Evolutionary conservation across 2,113 vertebrate species (phyloP), one percentile per base, ranked within the genome.

Genomic region (Leiothrix lutea): DNA sequence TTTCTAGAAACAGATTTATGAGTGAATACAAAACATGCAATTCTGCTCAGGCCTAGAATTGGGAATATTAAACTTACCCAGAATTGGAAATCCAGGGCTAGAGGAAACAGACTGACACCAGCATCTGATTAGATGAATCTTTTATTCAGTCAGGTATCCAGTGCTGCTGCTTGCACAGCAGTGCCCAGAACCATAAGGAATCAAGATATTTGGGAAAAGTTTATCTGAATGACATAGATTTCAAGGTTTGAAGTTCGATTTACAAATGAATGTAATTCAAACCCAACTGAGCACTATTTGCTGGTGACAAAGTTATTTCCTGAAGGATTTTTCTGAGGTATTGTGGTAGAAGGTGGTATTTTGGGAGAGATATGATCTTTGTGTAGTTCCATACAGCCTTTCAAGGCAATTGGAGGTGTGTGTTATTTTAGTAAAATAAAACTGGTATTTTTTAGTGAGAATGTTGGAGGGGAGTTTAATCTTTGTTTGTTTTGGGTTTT

Each of bases 401-500:
- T 56, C 38, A 81, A 85, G 24, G 12, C 14, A 79, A 18, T 16
- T 35, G 40, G 14, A 88, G 6, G 3, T 54, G 2, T 70, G 7
- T 50, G 12, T 33, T 79, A 24, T 25, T n/a, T 48, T 57, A 36
- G 24, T 53, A 53, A 88, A 73, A 65, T 40, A 54, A 38, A 4
- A 33, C 24, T 60, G 29, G 0, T 3, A 24, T 57, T 57, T 35
- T 1, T 22, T 53, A 18, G 21, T 31, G 8, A n/a, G 38, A 53
- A 15, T 54, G 17, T 15, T 47, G 17, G 4, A 25, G 25, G 26
- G 11, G 7, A 0, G 1, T 3, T 21, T 61, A 19, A 19, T 61
- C 25, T 42, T 70, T 47, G 4, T 17, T 66, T 12, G 2, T 1
- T 57, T 40, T 20, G 2, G 3, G 3, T 47, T 74, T 40, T 65